Conservation (phyloP, 1,140 invertebrate genomes). For the Melanaphis sacchari region DNA sequence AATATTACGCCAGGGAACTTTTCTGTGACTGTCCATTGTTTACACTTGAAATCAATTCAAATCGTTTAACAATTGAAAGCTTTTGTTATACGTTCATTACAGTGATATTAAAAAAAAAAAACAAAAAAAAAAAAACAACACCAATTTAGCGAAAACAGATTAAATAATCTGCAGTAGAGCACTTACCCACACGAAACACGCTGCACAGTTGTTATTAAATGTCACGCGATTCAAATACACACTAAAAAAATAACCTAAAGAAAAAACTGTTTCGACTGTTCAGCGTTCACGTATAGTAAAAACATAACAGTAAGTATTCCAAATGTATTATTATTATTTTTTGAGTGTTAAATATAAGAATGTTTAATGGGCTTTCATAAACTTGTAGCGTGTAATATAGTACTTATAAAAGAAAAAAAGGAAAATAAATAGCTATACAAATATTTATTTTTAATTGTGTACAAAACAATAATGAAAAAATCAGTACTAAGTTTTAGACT, state of each 20-base stretch:
- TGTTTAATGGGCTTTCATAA: background rate
- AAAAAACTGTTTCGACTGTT: background rate
- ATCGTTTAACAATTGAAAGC: constrained; percentile 49
- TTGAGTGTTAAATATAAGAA: constrained; percentile 19
- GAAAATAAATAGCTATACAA: background rate
- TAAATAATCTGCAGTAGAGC: constrained; percentile 36
- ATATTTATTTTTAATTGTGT: constrained; percentile 18
- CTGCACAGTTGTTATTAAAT: constrained; percentile 26
- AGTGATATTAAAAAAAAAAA: constrained; percentile 33
- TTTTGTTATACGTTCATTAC: constrained; percentile 27
- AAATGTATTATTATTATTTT: constrained; percentile 35
- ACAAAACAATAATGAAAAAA: constrained; percentile 30
- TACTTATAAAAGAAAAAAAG: constrained; percentile 25
- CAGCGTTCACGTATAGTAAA: background rate
- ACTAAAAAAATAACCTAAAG: background rate
- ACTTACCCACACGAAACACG: constrained; percentile 42
- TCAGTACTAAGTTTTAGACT: background rate
- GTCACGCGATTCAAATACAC: constrained; percentile 50
- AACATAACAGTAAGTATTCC: background rate
- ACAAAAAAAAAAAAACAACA: too few relatives aligned
- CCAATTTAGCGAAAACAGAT: constrained; percentile 40
- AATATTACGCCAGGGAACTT: background rate
- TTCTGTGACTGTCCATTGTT: background rate
- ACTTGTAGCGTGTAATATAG: constrained; percentile 28
- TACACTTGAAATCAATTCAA: constrained; percentile 43